Percentiles rank a stretch among this genome's conserved stretches.
Conservation (phyloP, 2,888 invertebrate genomes). For the Pilophorus perplexus region DNA sequence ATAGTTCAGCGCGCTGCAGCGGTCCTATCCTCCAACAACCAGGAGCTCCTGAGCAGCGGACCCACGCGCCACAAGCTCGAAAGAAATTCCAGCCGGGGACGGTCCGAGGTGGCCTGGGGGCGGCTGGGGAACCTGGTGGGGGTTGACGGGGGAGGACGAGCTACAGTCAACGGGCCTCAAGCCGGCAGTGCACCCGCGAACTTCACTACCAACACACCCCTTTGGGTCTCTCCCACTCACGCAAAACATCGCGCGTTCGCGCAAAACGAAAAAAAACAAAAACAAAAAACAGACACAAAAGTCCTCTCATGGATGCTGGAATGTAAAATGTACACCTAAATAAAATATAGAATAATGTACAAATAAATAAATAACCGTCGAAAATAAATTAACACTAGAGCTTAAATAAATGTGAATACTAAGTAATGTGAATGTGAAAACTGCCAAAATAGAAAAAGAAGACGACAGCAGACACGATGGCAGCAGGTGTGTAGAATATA, state of each 20-base stretch:
- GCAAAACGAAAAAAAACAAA: neutral
- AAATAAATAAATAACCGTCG: neutral
- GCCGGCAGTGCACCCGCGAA: slow-evolving; percentile 29
- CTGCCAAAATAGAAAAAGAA: neutral
- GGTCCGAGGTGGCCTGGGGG: neutral
- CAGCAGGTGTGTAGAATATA: slow-evolving; percentile 25
- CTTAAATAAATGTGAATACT: neutral
- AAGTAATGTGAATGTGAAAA: slow-evolving; percentile 16
- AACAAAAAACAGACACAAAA: too few relatives aligned
- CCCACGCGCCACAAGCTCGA: too few relatives aligned
- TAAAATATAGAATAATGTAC: neutral
- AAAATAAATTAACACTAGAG: slow-evolving; percentile 5
- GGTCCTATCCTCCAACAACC: too few relatives aligned
- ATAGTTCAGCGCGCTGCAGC: too few relatives aligned
- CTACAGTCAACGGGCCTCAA: neutral
- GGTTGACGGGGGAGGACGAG: slow-evolving; percentile 3
- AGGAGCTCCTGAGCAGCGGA: too few relatives aligned
- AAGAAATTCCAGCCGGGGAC: neutral
- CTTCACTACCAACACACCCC: too few relatives aligned
- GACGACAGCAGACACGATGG: slow-evolving; percentile 9
- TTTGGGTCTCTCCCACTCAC: too few relatives aligned
- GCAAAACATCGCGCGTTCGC: too few relatives aligned
- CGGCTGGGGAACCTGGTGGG: neutral
- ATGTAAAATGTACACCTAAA: slow-evolving; percentile 12
- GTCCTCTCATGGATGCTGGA: too few relatives aligned